Percentiles rank a stretch among this genome's conserved stretches.
phyloP scores from a whole-genome alignment of 1,140 invertebrate genomes.

The Drosophila bocki region DNA sequence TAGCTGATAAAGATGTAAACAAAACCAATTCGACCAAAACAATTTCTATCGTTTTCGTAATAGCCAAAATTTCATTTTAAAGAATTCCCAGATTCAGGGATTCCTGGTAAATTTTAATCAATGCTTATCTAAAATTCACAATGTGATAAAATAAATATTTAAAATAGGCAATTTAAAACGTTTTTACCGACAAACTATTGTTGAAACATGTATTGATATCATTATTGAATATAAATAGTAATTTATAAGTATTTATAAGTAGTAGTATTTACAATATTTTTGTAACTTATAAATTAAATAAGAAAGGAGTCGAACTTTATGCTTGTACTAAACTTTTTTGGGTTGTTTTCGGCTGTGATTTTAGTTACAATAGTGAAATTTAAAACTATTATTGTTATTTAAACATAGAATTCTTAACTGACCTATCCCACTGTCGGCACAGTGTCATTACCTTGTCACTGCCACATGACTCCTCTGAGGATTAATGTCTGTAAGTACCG shows the following conservation, averaged over 20 bases:
- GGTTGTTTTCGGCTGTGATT: neutral
- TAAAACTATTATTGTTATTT: neutral
- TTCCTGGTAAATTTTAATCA: neutral
- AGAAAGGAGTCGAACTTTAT: neutral
- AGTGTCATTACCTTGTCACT: neutral
- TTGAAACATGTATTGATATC: no score
- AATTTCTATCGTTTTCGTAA: neutral
- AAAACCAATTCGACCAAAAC: neutral
- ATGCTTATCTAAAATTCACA: neutral
- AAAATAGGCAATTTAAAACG: neutral
- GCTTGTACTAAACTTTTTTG: no score
- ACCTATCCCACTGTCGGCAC: slow-evolving; percentile 21
- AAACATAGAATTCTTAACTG: neutral
- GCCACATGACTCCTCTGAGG: slow-evolving; percentile 15
- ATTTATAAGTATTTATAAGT: no score
- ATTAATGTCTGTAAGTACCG: neutral
- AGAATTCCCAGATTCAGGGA: neutral
- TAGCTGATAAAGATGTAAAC: neutral
- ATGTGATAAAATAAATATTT: neutral
- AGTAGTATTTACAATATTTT: no score
- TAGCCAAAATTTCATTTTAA: neutral
- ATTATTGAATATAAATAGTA: no score
- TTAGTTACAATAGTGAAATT: neutral
- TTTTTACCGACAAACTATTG: neutral
- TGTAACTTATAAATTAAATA: no score